These are phyloP conservation scores for Enteromius fasciolatus DNA, from an alignment of 2,797 vertebrate species.

Conservation along the genomic window DNA sequence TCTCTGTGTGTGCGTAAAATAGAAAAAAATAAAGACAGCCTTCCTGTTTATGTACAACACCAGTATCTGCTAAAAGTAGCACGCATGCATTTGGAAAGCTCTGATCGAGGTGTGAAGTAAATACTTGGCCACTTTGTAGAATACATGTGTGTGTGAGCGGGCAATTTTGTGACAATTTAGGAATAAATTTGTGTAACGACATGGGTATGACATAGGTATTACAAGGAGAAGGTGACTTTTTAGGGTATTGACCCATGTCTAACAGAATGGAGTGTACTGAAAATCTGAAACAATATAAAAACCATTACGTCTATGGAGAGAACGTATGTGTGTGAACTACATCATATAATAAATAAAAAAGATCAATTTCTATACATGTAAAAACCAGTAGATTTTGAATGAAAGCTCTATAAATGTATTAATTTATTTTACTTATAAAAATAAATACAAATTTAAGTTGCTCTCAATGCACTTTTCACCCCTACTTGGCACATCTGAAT, in stretches of 20 bases:
- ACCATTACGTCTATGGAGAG: no score
- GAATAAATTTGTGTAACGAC: no score
- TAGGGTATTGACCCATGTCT: no score
- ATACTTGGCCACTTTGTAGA: background rate
- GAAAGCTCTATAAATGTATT: background rate
- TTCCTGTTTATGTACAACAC: constrained; percentile 19
- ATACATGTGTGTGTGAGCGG: background rate
- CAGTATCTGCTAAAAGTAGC: background rate
- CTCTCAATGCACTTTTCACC: background rate
- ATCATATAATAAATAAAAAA: background rate
- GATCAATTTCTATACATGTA: background rate
- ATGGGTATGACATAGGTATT: no score
- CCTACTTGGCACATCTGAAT: background rate
- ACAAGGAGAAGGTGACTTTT: no score
- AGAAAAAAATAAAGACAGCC: background rate
- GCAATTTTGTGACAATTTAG: no score
- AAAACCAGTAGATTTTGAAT: background rate
- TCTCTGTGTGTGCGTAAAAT: background rate
- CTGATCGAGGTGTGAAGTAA: background rate
- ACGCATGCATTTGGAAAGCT: background rate
- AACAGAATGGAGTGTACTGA: no score
- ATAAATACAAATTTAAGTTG: background rate
- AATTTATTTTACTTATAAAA: background rate
- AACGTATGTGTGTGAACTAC: background rate
- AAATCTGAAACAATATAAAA: no score